Base-by-base conservation (phyloP, 1,140 invertebrate species). In the Drosophila guanche region DNA sequence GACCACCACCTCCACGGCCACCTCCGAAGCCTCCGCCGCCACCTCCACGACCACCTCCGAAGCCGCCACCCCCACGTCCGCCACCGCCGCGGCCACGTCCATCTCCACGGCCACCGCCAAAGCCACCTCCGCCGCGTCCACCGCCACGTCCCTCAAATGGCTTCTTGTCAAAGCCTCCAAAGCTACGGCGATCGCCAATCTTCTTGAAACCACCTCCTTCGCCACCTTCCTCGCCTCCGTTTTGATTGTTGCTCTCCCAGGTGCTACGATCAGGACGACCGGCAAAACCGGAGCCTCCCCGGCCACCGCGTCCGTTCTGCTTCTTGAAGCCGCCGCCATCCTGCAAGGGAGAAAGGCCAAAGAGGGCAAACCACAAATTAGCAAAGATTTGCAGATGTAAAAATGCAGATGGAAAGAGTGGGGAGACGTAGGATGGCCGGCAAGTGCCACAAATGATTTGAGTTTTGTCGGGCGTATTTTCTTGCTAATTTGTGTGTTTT, bases 121-220 rank as follows among this genome's bases (percentile, higher is more conserved):
- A 73, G 5, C 55, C 81, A 20, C 90, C 91, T 37, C 92, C 92
- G 46, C 93, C 92, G 53, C 57, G 89, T 68, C 91, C 89, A 16
- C 90, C 90, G 37, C 90, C 84, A 14, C 92, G 91, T 12, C 90
- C 90, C 2, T 92, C 86, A 52, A 90, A 91, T 57, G 92, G 91
- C 12, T 92, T 90, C 46, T 91, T 68, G 55, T 93, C 91, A 51
- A 91, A 89, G 7, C 92, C 92, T 4, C 92, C 92, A 12, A 92
- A 90, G 52, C 90, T 90, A 29, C 89, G 91, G 23, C 92, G 77
- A 51, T 92, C 92, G 48, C 91, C 91, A 52, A 76, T 69, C 56
- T 90, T 90, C 50, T 88, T 75, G 43, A 89, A 90, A 6, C 81
- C 86, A 10, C 80, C 88, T n/a, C 72, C 81, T 5, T 79, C 81